Evolutionary conservation across 2,888 invertebrate genomes (phyloP).

Genomic region (Macaria notata): DNA sequence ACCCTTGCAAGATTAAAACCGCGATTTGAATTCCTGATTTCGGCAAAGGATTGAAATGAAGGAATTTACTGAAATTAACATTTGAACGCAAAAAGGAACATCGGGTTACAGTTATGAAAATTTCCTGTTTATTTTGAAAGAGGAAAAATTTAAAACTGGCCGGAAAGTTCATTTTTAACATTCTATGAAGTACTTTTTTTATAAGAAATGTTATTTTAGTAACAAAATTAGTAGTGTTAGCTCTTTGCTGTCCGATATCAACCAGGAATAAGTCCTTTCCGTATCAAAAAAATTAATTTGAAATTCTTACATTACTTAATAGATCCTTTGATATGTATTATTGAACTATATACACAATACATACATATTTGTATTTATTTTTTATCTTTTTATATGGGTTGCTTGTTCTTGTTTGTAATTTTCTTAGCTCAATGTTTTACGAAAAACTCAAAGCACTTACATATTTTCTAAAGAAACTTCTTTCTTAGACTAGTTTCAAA

Average conservation of each 20-base stretch:
- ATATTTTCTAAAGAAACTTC: slow-evolving; percentile 9
- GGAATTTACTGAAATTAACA: slow-evolving; percentile 48
- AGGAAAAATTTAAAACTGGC: slow-evolving; percentile 36
- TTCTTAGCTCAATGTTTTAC: no score
- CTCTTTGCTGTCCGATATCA: no score
- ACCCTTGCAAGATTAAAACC: slow-evolving; percentile 32
- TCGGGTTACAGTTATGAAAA: slow-evolving; percentile 54
- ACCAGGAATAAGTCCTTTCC: no score
- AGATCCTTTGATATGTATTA: no score
- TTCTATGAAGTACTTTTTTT: slow-evolving; percentile 1
- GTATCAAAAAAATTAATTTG: no score
- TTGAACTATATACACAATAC: no score
- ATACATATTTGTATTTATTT: no score
- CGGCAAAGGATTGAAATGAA: slow-evolving; percentile 55
- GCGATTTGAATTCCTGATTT: slow-evolving; percentile 48
- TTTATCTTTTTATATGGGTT: no score
- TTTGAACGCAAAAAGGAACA: slow-evolving; percentile 45
- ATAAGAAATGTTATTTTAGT: neutral
- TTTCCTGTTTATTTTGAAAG: slow-evolving; percentile 41
- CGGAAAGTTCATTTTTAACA: slow-evolving; percentile 9
- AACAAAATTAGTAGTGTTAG: no score
- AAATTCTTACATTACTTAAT: no score
- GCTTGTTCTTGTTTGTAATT: no score
- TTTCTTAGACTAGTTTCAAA: slow-evolving; percentile 13
- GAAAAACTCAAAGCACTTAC: neutral